Base-by-base conservation (phyloP, 2,888 invertebrate species). In the Thymelicus acteon region DNA sequence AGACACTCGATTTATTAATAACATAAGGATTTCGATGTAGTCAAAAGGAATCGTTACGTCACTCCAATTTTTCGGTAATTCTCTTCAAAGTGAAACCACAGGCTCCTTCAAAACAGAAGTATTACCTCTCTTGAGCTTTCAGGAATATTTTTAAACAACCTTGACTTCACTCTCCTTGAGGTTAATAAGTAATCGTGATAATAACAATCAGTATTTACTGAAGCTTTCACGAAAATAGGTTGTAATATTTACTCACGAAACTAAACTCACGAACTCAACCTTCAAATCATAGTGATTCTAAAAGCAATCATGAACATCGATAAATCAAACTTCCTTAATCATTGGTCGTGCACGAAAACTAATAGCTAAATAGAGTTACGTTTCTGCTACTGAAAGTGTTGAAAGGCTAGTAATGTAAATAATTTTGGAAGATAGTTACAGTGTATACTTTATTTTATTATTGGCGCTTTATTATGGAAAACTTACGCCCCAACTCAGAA, bases 271-370 rank as follows among this genome's bases (percentile, higher is more conserved):
- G n/a, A 57, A n/a, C 44, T n/a, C 62, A 54, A 68, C 44, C 54
- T 47, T 54, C 49, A 44, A 40, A 52, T 31, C 15, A 68, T 19
- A 40, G 44, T 61, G 67, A 44, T 54, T 31, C 12, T 15, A n/a
- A 68, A 62, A 19, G 15, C 44, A 62, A 62, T 5, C 44, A 61
- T 54, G 39, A 57, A 13, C 7, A 62, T 62, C 54, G 44, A 68
- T 68, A 68, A 61, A 68, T 68, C 67, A 68, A 61, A 61, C 52
- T 10, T 19, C 12, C 44, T 61, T 60, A 61, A 68, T 68, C 40
- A 40, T 31, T 67, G 15, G 19, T 52, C 19, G 3, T n/a, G 15
- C n/a, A 19, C 52, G 37, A 49, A 39, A 39, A 63, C 49, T 52
- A 52, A 48, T 48, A 48, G 7, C 24, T 47, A 61, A 61, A 52